A percentile compares a stretch with the other conserved stretches of the same genome.
These are phyloP conservation scores for Thera britannica DNA, from an alignment of 2,888 invertebrate species.

Conservation along the genomic window DNA sequence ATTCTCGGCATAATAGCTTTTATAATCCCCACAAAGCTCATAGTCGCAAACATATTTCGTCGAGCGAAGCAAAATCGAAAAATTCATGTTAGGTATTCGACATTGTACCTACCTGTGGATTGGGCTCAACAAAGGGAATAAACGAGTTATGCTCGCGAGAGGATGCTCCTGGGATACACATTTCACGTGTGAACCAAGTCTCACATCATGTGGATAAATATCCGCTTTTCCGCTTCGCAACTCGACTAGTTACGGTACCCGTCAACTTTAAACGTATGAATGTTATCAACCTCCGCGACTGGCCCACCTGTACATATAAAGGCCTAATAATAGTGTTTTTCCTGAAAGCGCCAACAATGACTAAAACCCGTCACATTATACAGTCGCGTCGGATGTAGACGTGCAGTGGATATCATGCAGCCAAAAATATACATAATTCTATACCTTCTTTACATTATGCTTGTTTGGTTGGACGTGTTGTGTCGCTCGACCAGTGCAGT, in stretches of 20 bases:
- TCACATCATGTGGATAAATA: constrained; percentile 51
- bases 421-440: constrained; percentile 64
- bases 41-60: constrained; percentile 45
- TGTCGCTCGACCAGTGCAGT: constrained; percentile 75
- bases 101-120: constrained; percentile 69
- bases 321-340: constrained; percentile 42
- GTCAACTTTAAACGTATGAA: constrained; percentile 54
- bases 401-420: constrained; percentile 60
- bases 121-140: constrained; percentile 59
- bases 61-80: constrained; percentile 46
- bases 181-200: constrained; percentile 52
- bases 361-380: constrained; percentile 63
- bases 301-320: constrained; percentile 47
- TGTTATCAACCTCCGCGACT: constrained; percentile 50
- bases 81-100: constrained; percentile 59
- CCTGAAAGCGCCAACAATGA: constrained; percentile 51
- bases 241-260: constrained; percentile 49
- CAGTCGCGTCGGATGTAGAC: constrained; percentile 37
- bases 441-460: constrained; percentile 44
- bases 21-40: constrained; percentile 52
- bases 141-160: constrained; percentile 57
- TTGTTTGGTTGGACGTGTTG: constrained; percentile 50
- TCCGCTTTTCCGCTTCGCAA: constrained; percentile 44
- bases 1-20: not conserved
- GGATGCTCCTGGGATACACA: constrained; percentile 59